Conservation (phyloP, 2,888 invertebrate species). For the Pristionchus entomophagus region DNA sequence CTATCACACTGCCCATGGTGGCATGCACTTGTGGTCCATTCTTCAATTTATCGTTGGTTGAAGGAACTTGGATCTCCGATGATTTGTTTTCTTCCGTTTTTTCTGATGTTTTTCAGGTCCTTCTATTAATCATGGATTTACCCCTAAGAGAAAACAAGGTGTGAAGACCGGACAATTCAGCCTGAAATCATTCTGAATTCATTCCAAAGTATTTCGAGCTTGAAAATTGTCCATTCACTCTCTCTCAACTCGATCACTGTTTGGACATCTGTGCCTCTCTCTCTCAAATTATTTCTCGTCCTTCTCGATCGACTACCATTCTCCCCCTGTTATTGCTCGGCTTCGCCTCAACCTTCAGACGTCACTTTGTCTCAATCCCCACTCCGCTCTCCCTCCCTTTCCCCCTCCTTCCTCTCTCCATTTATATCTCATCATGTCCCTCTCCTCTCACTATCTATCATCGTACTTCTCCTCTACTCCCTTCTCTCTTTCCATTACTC, state of each 20-base stretch:
- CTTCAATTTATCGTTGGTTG: too few species aligned
- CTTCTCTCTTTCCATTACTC: constrained; percentile 14
- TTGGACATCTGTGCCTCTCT: constrained; percentile 33
- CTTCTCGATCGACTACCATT: not conserved
- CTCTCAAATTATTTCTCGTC: not conserved
- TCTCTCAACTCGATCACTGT: constrained; percentile 19
- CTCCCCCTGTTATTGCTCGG: not conserved
- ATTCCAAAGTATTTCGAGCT: too few species aligned
- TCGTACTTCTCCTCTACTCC: not conserved
- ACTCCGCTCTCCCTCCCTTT: not conserved
- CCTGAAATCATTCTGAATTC: too few species aligned
- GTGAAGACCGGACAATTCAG: too few species aligned
- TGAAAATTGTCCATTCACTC: not conserved
- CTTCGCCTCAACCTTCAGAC: not conserved
- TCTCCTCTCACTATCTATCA: constrained; percentile 34
- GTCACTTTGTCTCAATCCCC: constrained; percentile 10
- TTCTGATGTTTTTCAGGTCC: too few species aligned
- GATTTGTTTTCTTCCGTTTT: too few species aligned
- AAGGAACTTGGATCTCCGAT: too few species aligned
- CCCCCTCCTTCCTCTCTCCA: not conserved
- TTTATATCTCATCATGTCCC: constrained; percentile 37
- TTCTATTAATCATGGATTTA: too few species aligned
- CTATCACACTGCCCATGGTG: constrained; percentile 40
- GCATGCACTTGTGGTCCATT: not conserved
- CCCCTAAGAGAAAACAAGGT: too few species aligned